phyloP scores from a whole-genome alignment of 2,113 vertebrate species.

The Noturus placidus region DNA sequence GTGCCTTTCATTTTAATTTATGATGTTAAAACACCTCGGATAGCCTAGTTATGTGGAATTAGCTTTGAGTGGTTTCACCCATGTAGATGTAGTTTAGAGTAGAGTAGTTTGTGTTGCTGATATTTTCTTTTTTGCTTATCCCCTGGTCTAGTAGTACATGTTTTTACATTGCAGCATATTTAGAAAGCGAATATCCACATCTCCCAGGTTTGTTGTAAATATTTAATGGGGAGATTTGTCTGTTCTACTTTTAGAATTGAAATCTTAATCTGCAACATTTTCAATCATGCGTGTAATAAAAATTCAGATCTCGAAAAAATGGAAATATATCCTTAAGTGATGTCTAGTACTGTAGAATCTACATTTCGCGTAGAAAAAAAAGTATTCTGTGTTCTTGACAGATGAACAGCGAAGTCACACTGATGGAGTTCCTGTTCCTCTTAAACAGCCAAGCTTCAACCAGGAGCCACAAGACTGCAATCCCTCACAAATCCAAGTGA shows the following conservation, averaged over 20 bases:
- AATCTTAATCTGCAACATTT: not conserved
- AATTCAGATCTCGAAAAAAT: not conserved
- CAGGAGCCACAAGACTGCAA: not conserved
- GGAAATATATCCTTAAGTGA: not conserved
- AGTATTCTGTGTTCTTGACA: not conserved
- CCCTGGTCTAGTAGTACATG: not conserved
- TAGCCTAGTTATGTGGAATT: no score
- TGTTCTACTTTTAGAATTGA: not conserved
- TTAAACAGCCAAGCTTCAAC: not conserved
- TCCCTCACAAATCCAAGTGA: conserved; percentile 25
- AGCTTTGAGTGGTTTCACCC: not conserved
- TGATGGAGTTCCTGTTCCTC: conserved; percentile 4
- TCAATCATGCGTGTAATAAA: not conserved
- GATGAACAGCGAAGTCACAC: not conserved
- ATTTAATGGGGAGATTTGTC: not conserved
- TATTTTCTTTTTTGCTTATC: no score
- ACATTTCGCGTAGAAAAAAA: not conserved
- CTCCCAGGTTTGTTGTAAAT: not conserved
- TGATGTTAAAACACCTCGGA: no score
- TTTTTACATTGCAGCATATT: not conserved
- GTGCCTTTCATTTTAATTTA: no score
- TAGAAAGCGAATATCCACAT: not conserved
- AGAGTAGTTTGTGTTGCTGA: not conserved
- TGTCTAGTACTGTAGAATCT: not conserved
- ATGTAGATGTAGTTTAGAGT: not conserved